Evolutionary conservation across 2,797 vertebrate species (phyloP), one percentile per base, ranked within the genome.

Genomic region (Sylvilagus floridanus): DNA sequence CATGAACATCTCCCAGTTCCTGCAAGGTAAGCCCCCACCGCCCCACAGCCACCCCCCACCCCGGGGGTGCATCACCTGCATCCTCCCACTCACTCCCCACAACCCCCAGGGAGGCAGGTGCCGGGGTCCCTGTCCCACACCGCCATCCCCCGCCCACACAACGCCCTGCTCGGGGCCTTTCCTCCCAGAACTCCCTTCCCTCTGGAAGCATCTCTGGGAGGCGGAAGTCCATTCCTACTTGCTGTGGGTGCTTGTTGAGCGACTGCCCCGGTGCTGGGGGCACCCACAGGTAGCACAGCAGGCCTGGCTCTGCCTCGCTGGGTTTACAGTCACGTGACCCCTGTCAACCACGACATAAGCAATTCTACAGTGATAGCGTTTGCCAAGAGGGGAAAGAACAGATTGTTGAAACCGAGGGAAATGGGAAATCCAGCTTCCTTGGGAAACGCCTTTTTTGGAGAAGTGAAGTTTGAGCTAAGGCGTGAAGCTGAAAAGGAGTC

Each of bases 21-120:
- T 98, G 84, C 50, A 37, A 98, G 97, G 97, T 98, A 97, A 95
- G 30, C 4, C 42, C 63, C 52, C 1, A 1, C 19, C 42, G n/a
- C 37, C 4, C 7, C n/a, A 4, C 11, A 11, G 5, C 81, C 63
- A 42, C 52, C 21, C 21, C 32, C 21, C 8, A 28, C 69, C 16
- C 4, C 12, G 19, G 4, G 8, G 24, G 17, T 19, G 76, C 30
- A 0, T 62, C 26, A 63, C 76, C 62, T 63, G 22, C 42, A 4
- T 42, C 71, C 12, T 63, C 22, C 77, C 4, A n/a, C 32, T 54
- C 50, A 30, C 57, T 88, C 77, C n/a, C 65, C 35, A 42, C 7
- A 71, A 28, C 37, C 24, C 37, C 11, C 21, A 4, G 1, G 35
- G 11, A 42, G 32, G 30, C 30, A 4, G 2, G 52, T 35, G 2